Conservation (phyloP, 2,797 vertebrate species). For the Sphaeramia orbicularis region DNA sequence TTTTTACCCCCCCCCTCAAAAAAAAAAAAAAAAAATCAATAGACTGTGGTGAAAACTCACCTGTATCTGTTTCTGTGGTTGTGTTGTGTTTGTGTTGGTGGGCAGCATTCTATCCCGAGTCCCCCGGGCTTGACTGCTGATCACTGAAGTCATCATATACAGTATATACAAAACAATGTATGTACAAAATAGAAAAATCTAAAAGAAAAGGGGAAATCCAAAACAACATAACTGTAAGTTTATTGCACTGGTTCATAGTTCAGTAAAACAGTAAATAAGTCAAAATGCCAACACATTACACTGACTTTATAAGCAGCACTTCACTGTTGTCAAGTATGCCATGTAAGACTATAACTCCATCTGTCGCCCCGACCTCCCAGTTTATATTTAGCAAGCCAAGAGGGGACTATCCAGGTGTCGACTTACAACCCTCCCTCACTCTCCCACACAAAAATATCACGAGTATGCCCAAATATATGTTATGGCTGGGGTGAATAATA, state of each 20-base stretch:
- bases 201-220: slow-evolving; percentile 29
- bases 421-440: slow-evolving; percentile 74
- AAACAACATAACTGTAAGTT: background rate
- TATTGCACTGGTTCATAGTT: background rate
- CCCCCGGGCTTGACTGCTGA: slow-evolving; percentile 92
- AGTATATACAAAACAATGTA: slow-evolving; percentile 99
- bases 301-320: slow-evolving; percentile 39
- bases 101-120: slow-evolving; percentile 91
- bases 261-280: slow-evolving; percentile 13
- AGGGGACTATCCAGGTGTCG: slow-evolving; percentile 80
- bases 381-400: slow-evolving; percentile 86
- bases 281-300: slow-evolving; percentile 19
- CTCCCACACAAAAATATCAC: slow-evolving; percentile 59
- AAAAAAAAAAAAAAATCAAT: background rate
- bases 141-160: slow-evolving; percentile 99
- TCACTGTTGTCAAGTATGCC: slow-evolving; percentile 70
- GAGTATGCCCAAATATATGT: slow-evolving; percentile 33
- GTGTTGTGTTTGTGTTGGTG: slow-evolving; percentile 88
- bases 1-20: too few species aligned
- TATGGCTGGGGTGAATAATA: background rate
- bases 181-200: slow-evolving; percentile 99
- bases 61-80: slow-evolving; percentile 97
- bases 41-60: slow-evolving; percentile 75
- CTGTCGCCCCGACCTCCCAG: slow-evolving; percentile 66
- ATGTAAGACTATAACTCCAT: slow-evolving; percentile 85